Evolutionary conservation across 2,888 invertebrate species (phyloP), one percentile per base, ranked within the genome.

Genomic region (Lochmaea capreae): DNA sequence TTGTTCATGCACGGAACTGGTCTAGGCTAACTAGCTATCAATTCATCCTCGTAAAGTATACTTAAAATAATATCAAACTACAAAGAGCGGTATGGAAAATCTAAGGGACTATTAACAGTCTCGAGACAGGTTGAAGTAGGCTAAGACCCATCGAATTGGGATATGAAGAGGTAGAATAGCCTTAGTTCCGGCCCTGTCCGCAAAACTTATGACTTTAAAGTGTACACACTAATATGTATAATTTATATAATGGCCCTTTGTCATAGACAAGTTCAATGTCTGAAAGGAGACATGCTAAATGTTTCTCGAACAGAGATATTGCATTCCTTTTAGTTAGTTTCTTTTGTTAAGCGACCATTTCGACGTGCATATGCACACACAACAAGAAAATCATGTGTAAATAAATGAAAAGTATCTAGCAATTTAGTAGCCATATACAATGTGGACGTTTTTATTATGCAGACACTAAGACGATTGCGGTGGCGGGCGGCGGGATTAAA

Each of bases 181-280:
- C 49, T 52, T 16, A 49, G 33, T 54, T 52, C 52, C 26, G 54
- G 1, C 52, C 33, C 49, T 66, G 52, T 52, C 43, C 49, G 22
- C 70, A 71, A 65, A 39, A 70, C 62, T 54, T 71, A 67, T 71
- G 67, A 74, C 62, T 49, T 54, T 8, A 54, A 76, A 76, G 75
- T 76, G 73, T 68, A 74, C 73, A 80, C 70, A 79, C 74, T 59
- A 66, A 74, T 74, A 82, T 81, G 81, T 80, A 79, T 81, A 81
- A 81, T 82, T 81, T 81, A 82, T 82, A 81, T 81, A 82, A 82
- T 81, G 76, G 80, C 78, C 81, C 79, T 81, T 82, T 82, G 82
- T 81, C 80, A 79, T 78, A 81, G 66, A 69, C 79, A 82, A 77
- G 82, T 81, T 82, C 81, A 81, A 80, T 77, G 82, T 76, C 82